These are phyloP conservation scores for Geotrypetes seraphini DNA, from an alignment of 2,797 vertebrate genomes.

Conservation along the genomic window DNA sequence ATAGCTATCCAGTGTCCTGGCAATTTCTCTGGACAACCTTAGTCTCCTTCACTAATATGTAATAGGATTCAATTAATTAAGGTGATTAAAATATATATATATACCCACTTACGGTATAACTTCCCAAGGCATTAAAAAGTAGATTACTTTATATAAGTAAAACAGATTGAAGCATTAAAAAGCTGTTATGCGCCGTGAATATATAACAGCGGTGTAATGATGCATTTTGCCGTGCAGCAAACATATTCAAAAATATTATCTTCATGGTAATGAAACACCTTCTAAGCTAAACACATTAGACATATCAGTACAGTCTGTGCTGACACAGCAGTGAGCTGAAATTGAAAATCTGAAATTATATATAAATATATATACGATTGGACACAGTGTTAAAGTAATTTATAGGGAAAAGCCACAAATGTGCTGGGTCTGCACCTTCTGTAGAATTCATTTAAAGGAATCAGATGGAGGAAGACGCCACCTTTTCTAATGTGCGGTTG, in stretches of 20 bases:
- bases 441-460: slow-evolving; percentile 72
- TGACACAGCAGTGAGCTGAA: slow-evolving; percentile 76
- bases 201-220: slow-evolving; percentile 72
- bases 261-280: slow-evolving; percentile 76
- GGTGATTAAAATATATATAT: slow-evolving; percentile 50
- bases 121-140: slow-evolving; percentile 54
- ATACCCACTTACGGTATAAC: slow-evolving; percentile 53
- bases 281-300: slow-evolving; percentile 72
- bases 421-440: slow-evolving; percentile 76
- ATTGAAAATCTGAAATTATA: slow-evolving; percentile 84
- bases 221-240: slow-evolving; percentile 68
- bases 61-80: slow-evolving; percentile 61
- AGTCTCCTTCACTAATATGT: slow-evolving; percentile 40
- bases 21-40: slow-evolving; percentile 44
- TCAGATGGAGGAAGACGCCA: slow-evolving; percentile 71
- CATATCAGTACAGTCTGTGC: slow-evolving; percentile 72
- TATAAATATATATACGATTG: slow-evolving; percentile 81
- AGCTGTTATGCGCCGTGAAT: slow-evolving; percentile 64
- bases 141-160: slow-evolving; percentile 68
- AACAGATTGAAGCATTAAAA: slow-evolving; percentile 68
- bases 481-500: slow-evolving; percentile 70
- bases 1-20: slow-evolving; percentile 44
- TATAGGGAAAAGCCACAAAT: slow-evolving; percentile 76
- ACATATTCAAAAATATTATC: slow-evolving; percentile 82
- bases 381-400: slow-evolving; percentile 80